A percentile compares a stretch with the other conserved stretches of the same genome.
Evolutionary conservation across 2,888 invertebrate species (phyloP).

Genomic region (Xestia sexstrigata): DNA sequence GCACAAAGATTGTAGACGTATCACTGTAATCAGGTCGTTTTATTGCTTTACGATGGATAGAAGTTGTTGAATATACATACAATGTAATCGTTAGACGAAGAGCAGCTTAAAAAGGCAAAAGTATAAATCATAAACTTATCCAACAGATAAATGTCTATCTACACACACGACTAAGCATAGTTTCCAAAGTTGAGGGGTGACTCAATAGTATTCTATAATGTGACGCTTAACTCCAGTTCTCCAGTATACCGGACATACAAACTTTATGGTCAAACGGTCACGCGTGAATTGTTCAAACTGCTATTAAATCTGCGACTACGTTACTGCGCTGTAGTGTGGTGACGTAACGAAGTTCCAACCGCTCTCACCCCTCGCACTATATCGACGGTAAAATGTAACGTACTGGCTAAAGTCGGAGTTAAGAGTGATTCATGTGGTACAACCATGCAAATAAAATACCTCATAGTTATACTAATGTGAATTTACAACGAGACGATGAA

Average conservation of each 20-base stretch:
- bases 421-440: slow-evolving; percentile 61
- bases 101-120: slow-evolving; percentile 1
- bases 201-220: slow-evolving; percentile 59
- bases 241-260: slow-evolving; percentile 58
- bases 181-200: slow-evolving; percentile 53
- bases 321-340: slow-evolving; percentile 66
- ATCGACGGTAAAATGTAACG: slow-evolving; percentile 74
- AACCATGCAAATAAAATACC: slow-evolving; percentile 56
- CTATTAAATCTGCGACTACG: slow-evolving; percentile 74
- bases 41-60: neutral
- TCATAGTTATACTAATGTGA: slow-evolving; percentile 54
- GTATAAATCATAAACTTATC: slow-evolving; percentile 36
- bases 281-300: slow-evolving; percentile 74
- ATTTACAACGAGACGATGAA: slow-evolving; percentile 49
- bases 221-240: slow-evolving; percentile 54
- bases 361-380: slow-evolving; percentile 66
- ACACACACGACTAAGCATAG: slow-evolving; percentile 47
- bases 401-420: slow-evolving; percentile 65
- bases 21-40: slow-evolving; percentile 2
- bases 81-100: slow-evolving; percentile 14
- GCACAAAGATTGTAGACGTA: slow-evolving; percentile 5
- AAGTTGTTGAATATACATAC: neutral
- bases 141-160: slow-evolving; percentile 46
- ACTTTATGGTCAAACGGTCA: slow-evolving; percentile 72
- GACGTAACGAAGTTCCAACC: slow-evolving; percentile 74